phyloP scores from a whole-genome alignment of 2,113 vertebrate species.

The Galeopterus variegatus region DNA sequence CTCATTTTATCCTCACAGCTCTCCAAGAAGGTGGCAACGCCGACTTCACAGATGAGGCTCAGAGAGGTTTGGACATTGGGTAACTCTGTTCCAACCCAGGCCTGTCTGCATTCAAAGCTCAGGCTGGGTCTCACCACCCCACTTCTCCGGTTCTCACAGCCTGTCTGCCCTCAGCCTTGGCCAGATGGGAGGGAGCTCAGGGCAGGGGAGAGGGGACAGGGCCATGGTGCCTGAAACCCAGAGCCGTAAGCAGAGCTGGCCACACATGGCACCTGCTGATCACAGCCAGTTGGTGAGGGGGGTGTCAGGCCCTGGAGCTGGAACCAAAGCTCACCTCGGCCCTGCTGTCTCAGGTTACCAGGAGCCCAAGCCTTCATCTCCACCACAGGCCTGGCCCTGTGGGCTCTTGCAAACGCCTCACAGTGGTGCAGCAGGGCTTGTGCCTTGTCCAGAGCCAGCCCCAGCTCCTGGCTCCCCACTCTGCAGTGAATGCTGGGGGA shows the following conservation, averaged over 20 bases:
- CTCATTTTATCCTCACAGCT: not conserved
- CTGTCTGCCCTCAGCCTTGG: not conserved
- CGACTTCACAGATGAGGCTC: not conserved
- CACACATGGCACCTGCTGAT: not conserved
- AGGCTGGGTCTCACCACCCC: not conserved
- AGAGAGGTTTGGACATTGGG: not conserved
- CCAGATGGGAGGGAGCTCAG: not conserved
- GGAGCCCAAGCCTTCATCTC: not conserved
- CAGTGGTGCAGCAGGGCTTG: too few species aligned
- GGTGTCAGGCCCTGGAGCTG: not conserved
- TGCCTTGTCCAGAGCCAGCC: not conserved
- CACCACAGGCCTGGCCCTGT: not conserved
- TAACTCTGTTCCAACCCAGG: not conserved
- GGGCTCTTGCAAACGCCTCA: not conserved
- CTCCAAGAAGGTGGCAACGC: not conserved
- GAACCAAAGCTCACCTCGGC: not conserved
- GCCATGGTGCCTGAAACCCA: not conserved
- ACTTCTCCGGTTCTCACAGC: not conserved
- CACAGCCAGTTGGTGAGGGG: not conserved
- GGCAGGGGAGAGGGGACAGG: not conserved
- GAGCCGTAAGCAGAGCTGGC: not conserved
- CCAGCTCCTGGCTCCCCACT: not conserved
- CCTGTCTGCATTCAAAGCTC: not conserved
- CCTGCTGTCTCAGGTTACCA: not conserved
- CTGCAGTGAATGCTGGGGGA: not conserved